Percentiles rank a stretch among this genome's conserved stretches.
These are phyloP conservation scores for Leptinotarsa haldemani DNA, from an alignment of 2,888 invertebrate species.

Conservation along the genomic window DNA sequence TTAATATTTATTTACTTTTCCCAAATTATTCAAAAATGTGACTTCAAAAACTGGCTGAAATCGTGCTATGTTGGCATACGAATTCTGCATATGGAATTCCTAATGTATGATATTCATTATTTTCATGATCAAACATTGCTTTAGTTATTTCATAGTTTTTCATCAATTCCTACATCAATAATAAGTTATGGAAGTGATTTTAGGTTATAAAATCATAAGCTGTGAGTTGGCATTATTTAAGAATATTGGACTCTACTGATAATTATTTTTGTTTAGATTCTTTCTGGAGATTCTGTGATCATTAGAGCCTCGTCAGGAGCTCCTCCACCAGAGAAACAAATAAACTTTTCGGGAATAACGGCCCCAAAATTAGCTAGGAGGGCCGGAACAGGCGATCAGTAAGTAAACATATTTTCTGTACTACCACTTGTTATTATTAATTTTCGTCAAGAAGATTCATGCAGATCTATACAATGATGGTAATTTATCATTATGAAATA, in stretches of 20 bases:
- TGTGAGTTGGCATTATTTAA: constrained; percentile 56
- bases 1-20: not conserved
- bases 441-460: no score
- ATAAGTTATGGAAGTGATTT: not conserved
- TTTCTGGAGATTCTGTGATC: constrained; percentile 96
- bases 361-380: constrained; percentile 92
- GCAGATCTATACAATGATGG: no score
- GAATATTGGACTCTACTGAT: constrained; percentile 7
- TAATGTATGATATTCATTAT: not conserved
- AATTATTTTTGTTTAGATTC: constrained; percentile 74
- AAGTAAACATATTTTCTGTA: constrained; percentile 33
- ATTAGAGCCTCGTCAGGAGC: constrained; percentile 90
- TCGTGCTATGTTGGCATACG: constrained; percentile 60
- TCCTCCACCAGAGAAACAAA: constrained; percentile 91
- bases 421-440: not conserved
- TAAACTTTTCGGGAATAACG: constrained; percentile 89
- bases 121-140: not conserved
- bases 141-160: not conserved
- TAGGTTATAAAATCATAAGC: constrained; percentile 9
- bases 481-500: no score
- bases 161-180: no score
- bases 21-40: not conserved
- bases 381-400: constrained; percentile 74
- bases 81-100: constrained; percentile 36
- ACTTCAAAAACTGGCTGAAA: constrained; percentile 18